These are phyloP conservation scores for Frankliniella fusca DNA, from an alignment of 2,888 invertebrate genomes.

Conservation along the genomic window DNA sequence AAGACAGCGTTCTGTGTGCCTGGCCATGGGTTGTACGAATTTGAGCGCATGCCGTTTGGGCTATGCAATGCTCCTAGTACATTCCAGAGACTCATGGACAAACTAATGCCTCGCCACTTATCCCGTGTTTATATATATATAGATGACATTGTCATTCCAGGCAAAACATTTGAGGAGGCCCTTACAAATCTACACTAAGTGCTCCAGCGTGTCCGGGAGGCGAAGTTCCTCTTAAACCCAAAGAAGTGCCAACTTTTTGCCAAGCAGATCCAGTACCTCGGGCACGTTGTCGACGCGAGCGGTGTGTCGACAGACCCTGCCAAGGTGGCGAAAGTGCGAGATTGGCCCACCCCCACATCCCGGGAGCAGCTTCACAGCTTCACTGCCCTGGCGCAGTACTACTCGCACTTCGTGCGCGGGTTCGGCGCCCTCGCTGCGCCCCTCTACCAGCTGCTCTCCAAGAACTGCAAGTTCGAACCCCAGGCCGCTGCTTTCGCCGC, in stretches of 20 bases:
- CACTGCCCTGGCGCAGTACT: not conserved
- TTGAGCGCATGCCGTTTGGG: not conserved
- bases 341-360: not conserved
- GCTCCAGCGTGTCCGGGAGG: not conserved
- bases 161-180: not conserved
- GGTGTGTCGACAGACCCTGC: not conserved
- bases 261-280: not conserved
- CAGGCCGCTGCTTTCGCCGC: no score
- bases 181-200: not conserved
- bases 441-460: not conserved
- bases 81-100: not conserved
- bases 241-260: not conserved
- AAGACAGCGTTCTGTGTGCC: constrained; percentile 29
- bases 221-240: not conserved
- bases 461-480: not conserved
- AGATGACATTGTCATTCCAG: not conserved
- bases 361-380: not conserved
- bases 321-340: not conserved
- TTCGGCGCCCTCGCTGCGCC: not conserved
- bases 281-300: not conserved
- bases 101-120: not conserved
- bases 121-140: not conserved
- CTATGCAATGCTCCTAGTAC: not conserved
- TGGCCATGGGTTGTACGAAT: not conserved
- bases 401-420: not conserved